Base-by-base conservation (phyloP, 2,113 vertebrate genomes). In the Sardina pilchardus region DNA sequence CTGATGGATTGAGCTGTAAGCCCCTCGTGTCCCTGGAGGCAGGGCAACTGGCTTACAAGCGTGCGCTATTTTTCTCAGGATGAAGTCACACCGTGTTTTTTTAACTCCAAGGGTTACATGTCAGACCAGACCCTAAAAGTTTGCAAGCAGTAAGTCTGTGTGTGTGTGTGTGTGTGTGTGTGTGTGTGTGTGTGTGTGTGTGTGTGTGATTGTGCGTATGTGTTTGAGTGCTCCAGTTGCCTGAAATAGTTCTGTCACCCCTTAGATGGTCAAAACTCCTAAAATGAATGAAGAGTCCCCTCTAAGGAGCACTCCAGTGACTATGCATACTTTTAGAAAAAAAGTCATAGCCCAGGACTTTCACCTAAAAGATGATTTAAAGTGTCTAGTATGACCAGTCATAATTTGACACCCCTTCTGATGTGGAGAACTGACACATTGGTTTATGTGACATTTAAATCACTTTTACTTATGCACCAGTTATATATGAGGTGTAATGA, bases 71-170 rank as follows among this genome's bases (percentile, higher is more conserved):
- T 91, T 88, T 44, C 87, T 48, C n/a, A 45, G 83, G 86, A 88
- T 90, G 88, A 92, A 83, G 85, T 90, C 90, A 92, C 71, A 83
- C 78, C 75, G 24, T 78, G 30, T 78, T 92, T 84, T 92, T 88
- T 90, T 88, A 87, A 81, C 84, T 45, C 47, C 2, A 48, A 82
- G 86, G 86, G 89, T 90, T 90, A 50, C 81, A 86, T 88, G 88
- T 88, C 85, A 86, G 59, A 91, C 14, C 80, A 91, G 89, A 93
- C 87, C 86, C 89, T 82, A 81, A 71, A 71, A 71, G 63, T 34
- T 12, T 34, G 63, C 63, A 71, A 71, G 63, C 63, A 71, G 63
- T 71, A 34, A 34, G 63, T 71, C 26, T 71, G 63, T 34, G 63
- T 26, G 63, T 10, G 63, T 71, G 63, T 71, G 63, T 14, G 63